phyloP scores from a whole-genome alignment of 2,113 vertebrate species.

The Ursus arctos region DNA sequence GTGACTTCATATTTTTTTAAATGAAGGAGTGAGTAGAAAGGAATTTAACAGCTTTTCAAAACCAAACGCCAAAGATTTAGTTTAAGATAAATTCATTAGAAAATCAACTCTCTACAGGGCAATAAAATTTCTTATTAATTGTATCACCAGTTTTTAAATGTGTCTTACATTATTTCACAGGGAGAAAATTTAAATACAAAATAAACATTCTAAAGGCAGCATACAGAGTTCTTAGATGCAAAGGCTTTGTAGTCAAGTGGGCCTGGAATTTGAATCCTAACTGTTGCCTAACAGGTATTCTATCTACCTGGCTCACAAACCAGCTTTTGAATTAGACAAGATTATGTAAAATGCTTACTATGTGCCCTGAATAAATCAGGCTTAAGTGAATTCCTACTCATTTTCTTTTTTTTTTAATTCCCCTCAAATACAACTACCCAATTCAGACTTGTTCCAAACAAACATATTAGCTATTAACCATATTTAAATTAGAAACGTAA shows the following conservation, averaged over 20 bases:
- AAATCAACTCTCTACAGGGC: not conserved
- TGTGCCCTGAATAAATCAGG: not conserved
- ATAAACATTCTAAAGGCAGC: not conserved
- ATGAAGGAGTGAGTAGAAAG: not conserved
- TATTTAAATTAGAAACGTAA: slow-evolving; percentile 45
- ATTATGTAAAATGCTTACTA: not conserved
- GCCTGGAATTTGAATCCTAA: not conserved
- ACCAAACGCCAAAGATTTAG: not conserved
- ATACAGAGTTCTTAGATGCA: not conserved
- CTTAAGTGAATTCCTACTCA: not conserved
- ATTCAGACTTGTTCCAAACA: not conserved
- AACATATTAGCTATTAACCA: not conserved
- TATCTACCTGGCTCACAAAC: not conserved
- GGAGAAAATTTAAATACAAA: slow-evolving; percentile 13
- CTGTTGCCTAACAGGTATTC: not conserved
- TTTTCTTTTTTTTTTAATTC: not conserved
- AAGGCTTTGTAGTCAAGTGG: not conserved
- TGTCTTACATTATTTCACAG: not conserved
- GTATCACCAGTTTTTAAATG: not conserved
- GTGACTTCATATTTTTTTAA: slow-evolving; percentile 16
- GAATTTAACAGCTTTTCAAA: slow-evolving; percentile 53
- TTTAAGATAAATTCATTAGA: slow-evolving; percentile 32
- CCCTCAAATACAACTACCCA: not conserved
- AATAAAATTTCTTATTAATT: slow-evolving; percentile 25
- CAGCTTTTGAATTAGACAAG: not conserved